A percentile compares a stretch with the other conserved stretches of the same genome.
Conservation (phyloP, 37 sponge, comb jelly and placozoan species). For the Beroe forskalii region DNA sequence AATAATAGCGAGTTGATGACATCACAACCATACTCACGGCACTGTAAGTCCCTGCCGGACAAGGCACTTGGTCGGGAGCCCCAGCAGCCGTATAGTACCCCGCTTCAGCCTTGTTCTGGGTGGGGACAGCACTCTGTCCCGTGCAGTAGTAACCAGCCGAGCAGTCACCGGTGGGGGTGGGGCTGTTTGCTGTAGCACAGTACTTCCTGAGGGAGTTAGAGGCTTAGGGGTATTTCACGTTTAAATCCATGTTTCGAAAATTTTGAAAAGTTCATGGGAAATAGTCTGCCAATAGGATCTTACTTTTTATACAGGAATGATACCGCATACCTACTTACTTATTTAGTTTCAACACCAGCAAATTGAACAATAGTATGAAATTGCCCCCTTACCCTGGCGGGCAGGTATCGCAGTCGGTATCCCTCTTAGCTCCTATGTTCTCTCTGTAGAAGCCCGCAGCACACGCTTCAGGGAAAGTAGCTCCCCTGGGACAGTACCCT, state of each 20-base stretch:
- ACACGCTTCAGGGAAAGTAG: slow-evolving; percentile 38
- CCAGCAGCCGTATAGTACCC: slow-evolving; percentile 56
- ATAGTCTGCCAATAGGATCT: too few species aligned
- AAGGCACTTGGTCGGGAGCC: slow-evolving; percentile 7
- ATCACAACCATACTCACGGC: slow-evolving; percentile 27
- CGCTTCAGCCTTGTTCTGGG: background rate
- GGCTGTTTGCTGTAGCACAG: slow-evolving; percentile 21
- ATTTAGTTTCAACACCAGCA: too few species aligned
- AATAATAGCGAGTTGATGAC: too few species aligned
- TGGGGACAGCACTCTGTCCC: background rate
- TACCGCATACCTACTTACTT: too few species aligned
- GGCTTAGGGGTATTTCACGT: too few species aligned
- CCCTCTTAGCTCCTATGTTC: background rate
- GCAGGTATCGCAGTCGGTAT: slow-evolving; percentile 61
- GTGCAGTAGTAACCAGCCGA: slow-evolving; percentile 67
- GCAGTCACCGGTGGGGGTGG: slow-evolving; percentile 64
- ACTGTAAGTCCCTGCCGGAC: slow-evolving; percentile 62
- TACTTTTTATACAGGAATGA: too few species aligned
- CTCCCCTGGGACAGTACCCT: slow-evolving; percentile 64
- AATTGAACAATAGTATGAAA: too few species aligned
- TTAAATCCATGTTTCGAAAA: too few species aligned
- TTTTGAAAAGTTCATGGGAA: too few species aligned
- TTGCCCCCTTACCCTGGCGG: slow-evolving; percentile 62
- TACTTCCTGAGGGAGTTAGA: slow-evolving; percentile 58
- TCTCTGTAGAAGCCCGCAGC: slow-evolving; percentile 34